Evolutionary conservation across 1,140 invertebrate genomes (phyloP), one percentile per base, ranked within the genome.

Genomic region (Orchesella cincta): DNA sequence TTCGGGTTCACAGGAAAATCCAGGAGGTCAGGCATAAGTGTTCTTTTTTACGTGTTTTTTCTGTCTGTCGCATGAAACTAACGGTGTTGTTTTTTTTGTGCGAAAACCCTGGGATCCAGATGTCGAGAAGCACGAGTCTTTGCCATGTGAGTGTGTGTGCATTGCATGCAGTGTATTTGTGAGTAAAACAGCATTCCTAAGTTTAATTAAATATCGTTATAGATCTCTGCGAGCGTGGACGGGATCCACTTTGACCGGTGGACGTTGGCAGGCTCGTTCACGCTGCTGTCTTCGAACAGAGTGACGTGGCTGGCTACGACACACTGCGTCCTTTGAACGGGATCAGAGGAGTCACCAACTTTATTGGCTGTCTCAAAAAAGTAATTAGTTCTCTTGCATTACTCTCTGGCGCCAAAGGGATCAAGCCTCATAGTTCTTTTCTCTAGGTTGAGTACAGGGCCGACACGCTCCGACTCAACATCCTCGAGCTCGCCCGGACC

Each of bases 321-420:
- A 92, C 94, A 84, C 90, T 92, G 1, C 87, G 90, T 46, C 90
- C 90, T 1, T 86, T 95, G 52, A 90, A 92, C n/a, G 94, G 93
- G 0, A 92, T 93, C 20, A 91, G 93, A 84, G 77, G 73, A 12
- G 31, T 79, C 20, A 92, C 90, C 83, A 97, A 97, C 86, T 98
- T 98, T 84, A 92, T 96, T 79, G 97, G 97, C 2, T 99, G 97
- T 85, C 88, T 99, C 83, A 91, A 94, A 85, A 96, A 98, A 90
- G 96, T 98, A 86, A 86, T 62, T 28, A 67, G 5, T n/a, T 14
- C 12, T 3, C 31, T 12, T 12, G 29, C 62, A 33, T n/a, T 67
- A 67, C 33, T 67, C 8, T 23, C n/a, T n/a, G n/a, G n/a, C n/a
- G n/a, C n/a, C n/a, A 14, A 67, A 26, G 33, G 26, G 33, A 2